Conservation (phyloP, 2,797 vertebrate genomes). For the Cynopterus sphinx region DNA sequence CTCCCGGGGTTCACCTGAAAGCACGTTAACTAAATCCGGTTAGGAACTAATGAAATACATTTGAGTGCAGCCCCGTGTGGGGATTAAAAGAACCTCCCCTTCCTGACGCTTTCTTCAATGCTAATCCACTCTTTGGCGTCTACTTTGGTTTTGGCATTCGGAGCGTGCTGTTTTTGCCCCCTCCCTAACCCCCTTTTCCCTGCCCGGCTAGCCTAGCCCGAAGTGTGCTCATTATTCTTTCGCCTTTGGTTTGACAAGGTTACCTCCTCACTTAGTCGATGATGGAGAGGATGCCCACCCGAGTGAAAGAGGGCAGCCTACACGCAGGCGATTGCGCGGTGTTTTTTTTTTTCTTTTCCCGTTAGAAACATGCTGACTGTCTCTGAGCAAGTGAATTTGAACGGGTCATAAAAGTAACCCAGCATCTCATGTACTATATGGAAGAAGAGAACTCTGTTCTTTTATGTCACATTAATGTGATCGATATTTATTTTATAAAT, state of each 20-base stretch:
- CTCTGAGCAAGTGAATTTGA: conserved; percentile 31
- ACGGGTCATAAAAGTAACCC: neutral
- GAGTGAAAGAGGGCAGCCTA: conserved; percentile 62
- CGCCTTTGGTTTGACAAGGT: conserved; percentile 75
- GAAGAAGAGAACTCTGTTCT: neutral
- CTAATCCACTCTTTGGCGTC: conserved; percentile 19
- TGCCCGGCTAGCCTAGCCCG: conserved; percentile 44
- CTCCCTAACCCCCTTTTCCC: conserved; percentile 18
- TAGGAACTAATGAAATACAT: conserved; percentile 63
- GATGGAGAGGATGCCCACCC: conserved; percentile 42
- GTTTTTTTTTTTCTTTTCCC: conserved; percentile 8
- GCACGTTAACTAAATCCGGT: conserved; percentile 6
- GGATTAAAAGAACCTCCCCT: conserved; percentile 28
- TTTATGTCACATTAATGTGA: neutral
- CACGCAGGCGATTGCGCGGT: conserved; percentile 9
- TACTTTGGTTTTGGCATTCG: conserved; percentile 59
- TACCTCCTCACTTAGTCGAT: conserved; percentile 52
- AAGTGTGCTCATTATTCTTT: conserved; percentile 60
- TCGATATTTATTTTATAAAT: conserved; percentile 27
- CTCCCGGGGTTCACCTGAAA: conserved; percentile 54
- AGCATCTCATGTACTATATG: neutral
- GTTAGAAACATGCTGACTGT: conserved; percentile 51
- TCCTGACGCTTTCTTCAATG: conserved; percentile 33
- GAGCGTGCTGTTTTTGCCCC: conserved; percentile 32
- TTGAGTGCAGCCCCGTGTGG: conserved; percentile 8